A percentile compares a stretch with the other conserved stretches of the same genome.
Evolutionary conservation across 1,140 invertebrate genomes (phyloP).

Genomic region (Drosophila mayri): DNA sequence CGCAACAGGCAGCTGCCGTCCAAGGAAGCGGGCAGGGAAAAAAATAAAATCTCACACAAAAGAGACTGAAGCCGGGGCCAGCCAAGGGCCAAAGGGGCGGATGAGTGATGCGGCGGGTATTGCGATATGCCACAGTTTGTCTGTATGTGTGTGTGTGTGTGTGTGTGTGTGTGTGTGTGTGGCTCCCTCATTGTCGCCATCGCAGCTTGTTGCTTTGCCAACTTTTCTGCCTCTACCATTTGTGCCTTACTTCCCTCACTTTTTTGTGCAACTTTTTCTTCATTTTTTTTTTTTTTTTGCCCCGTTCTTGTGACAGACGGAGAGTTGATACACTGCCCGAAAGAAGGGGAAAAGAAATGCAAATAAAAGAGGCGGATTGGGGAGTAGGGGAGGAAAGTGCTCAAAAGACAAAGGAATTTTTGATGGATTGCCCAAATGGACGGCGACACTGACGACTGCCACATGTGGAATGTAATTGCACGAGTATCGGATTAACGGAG

Average conservation of each 20-base stretch:
- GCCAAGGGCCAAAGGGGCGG: slow-evolving; percentile 24
- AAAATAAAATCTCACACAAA: slow-evolving; percentile 20
- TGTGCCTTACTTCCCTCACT: slow-evolving; percentile 1
- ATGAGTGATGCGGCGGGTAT: slow-evolving; percentile 23
- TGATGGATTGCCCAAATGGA: slow-evolving; percentile 51
- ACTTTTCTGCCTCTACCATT: slow-evolving; percentile 50
- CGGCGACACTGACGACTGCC: slow-evolving; percentile 23
- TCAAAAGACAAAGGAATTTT: slow-evolving; percentile 48
- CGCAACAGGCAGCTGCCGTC: slow-evolving; percentile 67
- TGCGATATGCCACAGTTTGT: background rate
- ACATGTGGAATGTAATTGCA: slow-evolving; percentile 52
- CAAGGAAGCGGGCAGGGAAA: slow-evolving; percentile 3
- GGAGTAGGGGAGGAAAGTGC: too few species aligned
- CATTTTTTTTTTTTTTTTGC: background rate
- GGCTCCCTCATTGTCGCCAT: slow-evolving; percentile 68
- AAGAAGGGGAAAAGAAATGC: slow-evolving; percentile 5
- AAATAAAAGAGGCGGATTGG: background rate
- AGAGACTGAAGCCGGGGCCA: slow-evolving; percentile 13
- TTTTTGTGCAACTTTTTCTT: background rate
- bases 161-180: slow-evolving; percentile 9
- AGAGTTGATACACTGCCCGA: slow-evolving; percentile 32
- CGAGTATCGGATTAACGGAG: slow-evolving; percentile 33
- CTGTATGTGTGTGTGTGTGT: background rate
- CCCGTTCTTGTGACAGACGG: slow-evolving; percentile 24
- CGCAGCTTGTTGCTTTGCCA: slow-evolving; percentile 80